Evolutionary conservation across 35 echinoderm and acorn worm species (phyloP).

Genomic region (Apostichopus parvimensis): DNA sequence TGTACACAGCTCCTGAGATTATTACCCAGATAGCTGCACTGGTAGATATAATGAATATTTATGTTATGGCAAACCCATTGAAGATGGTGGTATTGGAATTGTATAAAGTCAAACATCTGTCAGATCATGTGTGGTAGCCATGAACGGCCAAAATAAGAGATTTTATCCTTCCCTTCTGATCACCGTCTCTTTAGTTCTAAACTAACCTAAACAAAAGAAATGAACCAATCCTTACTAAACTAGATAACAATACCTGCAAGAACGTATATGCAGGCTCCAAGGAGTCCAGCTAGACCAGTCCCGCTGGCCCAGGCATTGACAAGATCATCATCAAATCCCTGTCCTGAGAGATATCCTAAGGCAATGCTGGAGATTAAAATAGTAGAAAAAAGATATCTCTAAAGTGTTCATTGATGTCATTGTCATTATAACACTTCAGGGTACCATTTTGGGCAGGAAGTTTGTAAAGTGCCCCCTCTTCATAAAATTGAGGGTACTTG

Average conservation of each 20-base stretch:
- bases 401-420: background rate
- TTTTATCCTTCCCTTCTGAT: background rate
- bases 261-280: slow-evolving; percentile 68
- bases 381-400: background rate
- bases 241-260: slow-evolving; percentile 63
- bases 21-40: background rate
- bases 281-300: slow-evolving; percentile 74
- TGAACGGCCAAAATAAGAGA: too few species aligned
- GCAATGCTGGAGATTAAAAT: slow-evolving; percentile 56
- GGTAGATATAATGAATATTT: too few species aligned
- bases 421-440: too few species aligned
- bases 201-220: background rate
- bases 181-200: background rate
- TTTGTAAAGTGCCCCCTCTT: background rate
- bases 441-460: too few species aligned
- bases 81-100: too few species aligned
- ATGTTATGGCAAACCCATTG: too few species aligned
- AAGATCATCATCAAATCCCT: slow-evolving; percentile 71
- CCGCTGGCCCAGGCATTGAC: slow-evolving; percentile 94
- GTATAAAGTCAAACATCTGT: too few species aligned
- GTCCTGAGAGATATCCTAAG: slow-evolving; percentile 73
- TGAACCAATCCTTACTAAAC: background rate
- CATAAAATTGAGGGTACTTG: too few species aligned
- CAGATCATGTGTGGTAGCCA: too few species aligned
- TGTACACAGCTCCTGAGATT: too few species aligned